Evolutionary conservation across 2,113 vertebrate genomes (phyloP).

Genomic region (Zeus faber): DNA sequence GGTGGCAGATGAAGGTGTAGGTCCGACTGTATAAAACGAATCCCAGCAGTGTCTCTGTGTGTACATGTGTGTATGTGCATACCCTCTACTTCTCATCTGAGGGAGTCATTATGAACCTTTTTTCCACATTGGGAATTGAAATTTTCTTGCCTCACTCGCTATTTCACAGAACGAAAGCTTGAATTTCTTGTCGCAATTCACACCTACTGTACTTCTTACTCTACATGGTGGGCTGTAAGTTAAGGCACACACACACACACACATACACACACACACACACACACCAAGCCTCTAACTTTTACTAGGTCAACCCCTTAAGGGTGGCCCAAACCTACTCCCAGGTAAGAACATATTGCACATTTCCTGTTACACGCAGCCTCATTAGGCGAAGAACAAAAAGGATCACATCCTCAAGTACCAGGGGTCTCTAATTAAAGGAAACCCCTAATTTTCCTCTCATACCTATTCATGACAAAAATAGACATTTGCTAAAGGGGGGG

Average conservation of each 20-base stretch:
- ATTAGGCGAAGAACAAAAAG: conserved; percentile 70
- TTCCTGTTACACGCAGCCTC: conserved; percentile 59
- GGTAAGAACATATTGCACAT: conserved; percentile 62
- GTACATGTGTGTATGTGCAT: conserved; percentile 2
- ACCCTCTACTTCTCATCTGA: conserved; percentile 40
- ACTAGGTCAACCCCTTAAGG: conserved; percentile 67
- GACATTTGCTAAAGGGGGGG: conserved; percentile 32
- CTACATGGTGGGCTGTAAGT: conserved; percentile 27
- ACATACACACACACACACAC: neutral
- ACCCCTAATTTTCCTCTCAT: conserved; percentile 69
- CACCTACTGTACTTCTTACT: conserved; percentile 33
- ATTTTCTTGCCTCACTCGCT: conserved; percentile 45
- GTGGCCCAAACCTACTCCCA: conserved; percentile 59
- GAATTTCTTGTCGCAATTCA: conserved; percentile 42
- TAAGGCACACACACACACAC: neutral
- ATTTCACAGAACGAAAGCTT: conserved; percentile 38
- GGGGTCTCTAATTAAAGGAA: conserved; percentile 70
- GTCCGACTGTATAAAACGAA: conserved; percentile 4
- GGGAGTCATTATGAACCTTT: conserved; percentile 49
- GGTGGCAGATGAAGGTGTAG: conserved; percentile 39
- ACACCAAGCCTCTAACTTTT: conserved; percentile 55
- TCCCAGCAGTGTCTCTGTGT: conserved; percentile 1
- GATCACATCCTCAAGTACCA: conserved; percentile 57
- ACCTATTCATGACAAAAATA: conserved; percentile 71
- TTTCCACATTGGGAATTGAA: conserved; percentile 50